Evolutionary conservation across 2,113 vertebrate species (phyloP).

Genomic region (Corythoichthys haematopterus): DNA sequence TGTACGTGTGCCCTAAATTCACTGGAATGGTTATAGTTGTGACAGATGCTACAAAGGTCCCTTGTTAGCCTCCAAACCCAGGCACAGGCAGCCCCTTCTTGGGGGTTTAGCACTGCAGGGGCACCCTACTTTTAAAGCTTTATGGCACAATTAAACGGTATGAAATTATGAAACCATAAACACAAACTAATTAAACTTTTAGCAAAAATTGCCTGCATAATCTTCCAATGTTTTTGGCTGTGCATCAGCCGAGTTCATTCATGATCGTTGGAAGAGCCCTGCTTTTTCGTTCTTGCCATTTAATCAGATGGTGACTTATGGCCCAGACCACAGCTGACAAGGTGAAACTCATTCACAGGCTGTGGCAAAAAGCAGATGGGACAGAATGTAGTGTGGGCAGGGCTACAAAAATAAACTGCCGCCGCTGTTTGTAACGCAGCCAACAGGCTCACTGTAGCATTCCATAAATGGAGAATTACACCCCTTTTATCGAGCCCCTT

Average conservation of each 20-base stretch:
- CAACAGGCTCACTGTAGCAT: constrained; percentile 2
- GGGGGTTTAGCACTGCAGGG: not conserved
- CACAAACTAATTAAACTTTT: constrained; percentile 5
- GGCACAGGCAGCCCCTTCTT: not conserved
- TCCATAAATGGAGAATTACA: constrained; percentile 16
- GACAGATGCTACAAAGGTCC: constrained; percentile 8
- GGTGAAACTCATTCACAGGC: constrained; percentile 23
- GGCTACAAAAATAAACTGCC: constrained; percentile 9
- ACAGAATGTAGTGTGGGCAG: constrained; percentile 13
- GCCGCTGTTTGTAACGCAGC: constrained; percentile 7
- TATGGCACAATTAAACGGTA: constrained; percentile 2
- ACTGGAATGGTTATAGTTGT: constrained; percentile 5
- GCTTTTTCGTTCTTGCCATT: constrained; percentile 37
- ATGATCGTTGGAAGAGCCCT: constrained; percentile 15
- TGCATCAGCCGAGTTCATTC: constrained; percentile 8
- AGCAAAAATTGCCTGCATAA: not conserved
- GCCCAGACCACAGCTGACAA: constrained; percentile 20
- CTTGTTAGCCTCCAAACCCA: constrained; percentile 2
- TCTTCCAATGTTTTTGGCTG: constrained; percentile 11
- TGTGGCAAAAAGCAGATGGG: constrained; percentile 21
- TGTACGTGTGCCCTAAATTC: not conserved
- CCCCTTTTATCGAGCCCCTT: constrained; percentile 1
- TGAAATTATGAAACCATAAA: constrained; percentile 5
- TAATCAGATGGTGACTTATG: constrained; percentile 39
- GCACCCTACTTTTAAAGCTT: constrained; percentile 3